A percentile compares a stretch with the other conserved stretches of the same genome.
Conservation (phyloP, 2,797 vertebrate species). For the Thamnophis elegans region DNA sequence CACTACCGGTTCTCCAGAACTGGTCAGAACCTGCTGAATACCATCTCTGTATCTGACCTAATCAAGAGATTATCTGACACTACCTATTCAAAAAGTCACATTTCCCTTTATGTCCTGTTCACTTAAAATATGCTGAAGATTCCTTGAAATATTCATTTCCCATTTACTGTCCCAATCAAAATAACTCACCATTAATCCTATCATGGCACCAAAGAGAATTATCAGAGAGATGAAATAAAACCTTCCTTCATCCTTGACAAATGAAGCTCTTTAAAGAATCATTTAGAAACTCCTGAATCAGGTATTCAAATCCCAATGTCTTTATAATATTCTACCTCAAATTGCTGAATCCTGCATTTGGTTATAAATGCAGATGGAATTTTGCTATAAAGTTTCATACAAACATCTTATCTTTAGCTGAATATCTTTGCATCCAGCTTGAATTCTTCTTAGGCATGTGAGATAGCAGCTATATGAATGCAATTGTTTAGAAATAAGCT, state of each 20-base stretch:
- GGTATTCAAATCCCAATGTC: neutral
- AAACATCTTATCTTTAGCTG: neutral
- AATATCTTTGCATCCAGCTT: neutral
- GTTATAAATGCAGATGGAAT: neutral
- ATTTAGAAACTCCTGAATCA: neutral
- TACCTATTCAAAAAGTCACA: neutral
- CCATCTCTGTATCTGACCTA: neutral
- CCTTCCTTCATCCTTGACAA: neutral
- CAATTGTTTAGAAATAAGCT: neutral
- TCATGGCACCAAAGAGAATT: constrained; percentile 10
- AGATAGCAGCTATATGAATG: neutral
- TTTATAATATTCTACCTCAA: constrained; percentile 23
- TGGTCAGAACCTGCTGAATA: no score
- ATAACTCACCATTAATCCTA: constrained; percentile 12
- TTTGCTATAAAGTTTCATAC: constrained; percentile 6
- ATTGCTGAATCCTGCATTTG: constrained; percentile 6
- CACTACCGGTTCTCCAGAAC: no score
- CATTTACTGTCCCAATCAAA: neutral
- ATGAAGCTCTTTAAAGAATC: constrained; percentile 19
- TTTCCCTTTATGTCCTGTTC: constrained; percentile 6
- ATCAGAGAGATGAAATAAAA: neutral
- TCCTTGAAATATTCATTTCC: constrained; percentile 14
- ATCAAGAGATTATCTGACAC: constrained; percentile 17
- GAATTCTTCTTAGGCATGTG: neutral
- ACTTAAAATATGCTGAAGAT: constrained; percentile 7